Evolutionary conservation across 2,797 vertebrate species (phyloP).

Genomic region (Tokudaia muenninki): DNA sequence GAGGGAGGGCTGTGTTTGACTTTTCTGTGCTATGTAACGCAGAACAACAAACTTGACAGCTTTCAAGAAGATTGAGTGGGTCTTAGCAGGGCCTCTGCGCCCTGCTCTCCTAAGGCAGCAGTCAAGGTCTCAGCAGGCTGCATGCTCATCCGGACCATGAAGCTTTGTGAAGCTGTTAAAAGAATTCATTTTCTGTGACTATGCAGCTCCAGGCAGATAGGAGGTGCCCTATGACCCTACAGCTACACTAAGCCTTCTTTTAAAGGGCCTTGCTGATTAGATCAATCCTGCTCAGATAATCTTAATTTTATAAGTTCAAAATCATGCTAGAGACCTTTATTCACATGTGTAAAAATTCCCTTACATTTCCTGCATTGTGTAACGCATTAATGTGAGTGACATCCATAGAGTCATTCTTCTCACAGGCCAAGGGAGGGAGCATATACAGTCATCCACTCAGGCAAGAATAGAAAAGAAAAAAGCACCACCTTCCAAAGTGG

Average conservation of each 20-base stretch:
- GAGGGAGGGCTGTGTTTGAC: not conserved
- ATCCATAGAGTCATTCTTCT: not conserved
- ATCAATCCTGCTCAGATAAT: not conserved
- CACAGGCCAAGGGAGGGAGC: not conserved
- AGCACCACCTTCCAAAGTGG: not conserved
- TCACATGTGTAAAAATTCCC: conserved; percentile 15
- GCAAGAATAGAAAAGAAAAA: not conserved
- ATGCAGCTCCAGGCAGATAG: not conserved
- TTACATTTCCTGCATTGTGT: not conserved
- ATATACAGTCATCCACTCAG: not conserved
- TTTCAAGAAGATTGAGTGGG: not conserved
- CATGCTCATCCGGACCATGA: not conserved
- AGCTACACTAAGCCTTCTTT: not conserved
- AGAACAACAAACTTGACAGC: not conserved
- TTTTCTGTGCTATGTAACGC: not conserved
- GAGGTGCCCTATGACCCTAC: not conserved
- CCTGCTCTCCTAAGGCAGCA: not conserved
- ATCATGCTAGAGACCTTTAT: not conserved
- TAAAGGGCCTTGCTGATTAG: not conserved
- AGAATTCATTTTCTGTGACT: not conserved
- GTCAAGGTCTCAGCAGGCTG: not conserved
- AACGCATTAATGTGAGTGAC: not conserved
- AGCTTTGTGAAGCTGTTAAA: not conserved
- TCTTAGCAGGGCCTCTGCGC: not conserved
- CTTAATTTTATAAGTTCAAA: conserved; percentile 33